Evolutionary conservation across 2,113 vertebrate species (phyloP).

Genomic region (Sapajus apella): DNA sequence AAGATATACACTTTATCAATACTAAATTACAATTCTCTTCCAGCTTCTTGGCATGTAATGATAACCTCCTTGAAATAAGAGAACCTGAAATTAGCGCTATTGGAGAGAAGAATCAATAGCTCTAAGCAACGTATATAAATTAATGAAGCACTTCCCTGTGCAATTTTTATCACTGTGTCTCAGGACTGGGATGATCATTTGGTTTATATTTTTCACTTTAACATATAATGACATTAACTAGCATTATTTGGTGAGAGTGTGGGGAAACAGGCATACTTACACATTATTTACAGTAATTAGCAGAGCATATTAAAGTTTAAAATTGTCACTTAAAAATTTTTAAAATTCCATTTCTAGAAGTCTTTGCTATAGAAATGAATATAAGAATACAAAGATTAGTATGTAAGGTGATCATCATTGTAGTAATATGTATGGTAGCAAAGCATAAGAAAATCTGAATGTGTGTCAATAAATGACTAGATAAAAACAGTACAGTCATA

Average conservation of each 20-base stretch:
- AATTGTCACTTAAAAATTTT: neutral
- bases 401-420: neutral
- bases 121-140: neutral
- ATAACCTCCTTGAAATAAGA: neutral
- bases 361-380: neutral
- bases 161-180: neutral
- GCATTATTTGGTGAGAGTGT: neutral
- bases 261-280: neutral
- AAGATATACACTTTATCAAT: neutral
- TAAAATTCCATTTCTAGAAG: neutral
- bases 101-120: neutral
- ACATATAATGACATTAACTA: neutral
- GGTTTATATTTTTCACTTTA: neutral
- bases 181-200: neutral
- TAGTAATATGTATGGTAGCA: neutral
- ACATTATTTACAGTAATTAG: neutral
- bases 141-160: neutral
- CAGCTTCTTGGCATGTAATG: neutral
- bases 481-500: neutral
- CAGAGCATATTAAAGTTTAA: neutral
- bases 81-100: neutral
- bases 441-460: slow-evolving; percentile 5
- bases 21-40: neutral
- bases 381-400: neutral
- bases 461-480: neutral